Percentiles rank a stretch among this genome's conserved stretches.
phyloP scores from a whole-genome alignment of 2,797 vertebrate genomes.

The Yasuhikotakia modesta region DNA sequence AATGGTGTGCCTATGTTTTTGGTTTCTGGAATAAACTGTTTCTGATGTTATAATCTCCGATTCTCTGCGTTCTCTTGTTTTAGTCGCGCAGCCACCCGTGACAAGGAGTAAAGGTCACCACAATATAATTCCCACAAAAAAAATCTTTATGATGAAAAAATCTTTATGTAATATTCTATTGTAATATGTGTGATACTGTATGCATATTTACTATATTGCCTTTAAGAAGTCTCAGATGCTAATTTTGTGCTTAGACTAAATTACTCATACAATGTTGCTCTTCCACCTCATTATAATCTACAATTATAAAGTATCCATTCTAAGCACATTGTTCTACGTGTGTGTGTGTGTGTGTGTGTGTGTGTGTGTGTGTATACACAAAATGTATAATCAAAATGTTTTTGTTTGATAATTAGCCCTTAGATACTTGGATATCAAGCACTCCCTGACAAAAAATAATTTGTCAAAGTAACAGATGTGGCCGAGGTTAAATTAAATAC shows the following conservation, averaged over 20 bases:
- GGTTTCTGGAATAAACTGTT: too few relatives aligned
- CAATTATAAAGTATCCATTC: not conserved
- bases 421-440: too few relatives aligned
- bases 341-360: not conserved
- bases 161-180: not conserved
- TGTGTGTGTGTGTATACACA: not conserved
- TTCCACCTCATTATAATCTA: too few relatives aligned
- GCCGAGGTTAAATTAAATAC: too few relatives aligned
- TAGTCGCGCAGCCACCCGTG: too few relatives aligned
- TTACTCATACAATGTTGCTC: too few relatives aligned
- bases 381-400: not conserved
- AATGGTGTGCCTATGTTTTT: too few relatives aligned
- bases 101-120: not conserved
- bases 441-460: too few relatives aligned
- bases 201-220: not conserved
- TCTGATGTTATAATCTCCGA: too few relatives aligned
- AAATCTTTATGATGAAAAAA: not conserved
- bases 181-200: not conserved
- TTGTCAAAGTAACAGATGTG: too few relatives aligned
- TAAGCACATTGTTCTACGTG: not conserved
- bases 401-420: not conserved
- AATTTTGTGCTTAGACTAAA: too few relatives aligned
- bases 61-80: too few relatives aligned
- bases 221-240: not conserved
- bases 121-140: not conserved